Base-by-base conservation (phyloP, 2,113 vertebrate genomes). In the Hipposideros armiger region DNA sequence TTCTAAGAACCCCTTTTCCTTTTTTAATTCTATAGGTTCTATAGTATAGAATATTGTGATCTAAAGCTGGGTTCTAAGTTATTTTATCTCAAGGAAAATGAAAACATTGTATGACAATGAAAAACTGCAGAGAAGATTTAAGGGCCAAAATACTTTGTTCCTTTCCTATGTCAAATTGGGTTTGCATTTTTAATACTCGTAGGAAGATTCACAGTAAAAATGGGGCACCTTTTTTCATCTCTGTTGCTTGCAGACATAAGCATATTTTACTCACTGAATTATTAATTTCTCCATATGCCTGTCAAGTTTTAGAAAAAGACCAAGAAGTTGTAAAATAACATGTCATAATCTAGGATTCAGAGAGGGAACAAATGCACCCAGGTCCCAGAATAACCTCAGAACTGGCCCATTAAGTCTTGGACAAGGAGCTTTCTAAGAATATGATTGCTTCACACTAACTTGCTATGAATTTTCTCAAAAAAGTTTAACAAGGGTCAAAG, bases 341-440 rank as follows among this genome's bases (percentile, higher is more conserved):
- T 81, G 26, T 95, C 89, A 96, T 70, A 98, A 97, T 3, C 32
- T 88, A 58, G 77, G 81, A 96, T 97, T 98, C 86, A 89, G 85
- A 95, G 67, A 97, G 73, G 86, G 32, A 93, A 70, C 42, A 72
- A 87, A 85, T 15, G 24, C 36, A 97, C 64, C 60, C 56, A 91
- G 45, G 83, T 95, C 69, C 77, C 64, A 92, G 90, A 96, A 84
- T 50, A 94, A 94, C 42, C 77, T 90, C 7, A 82, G n/a, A 70
- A 74, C 30, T 94, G 95, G 97, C 52, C 91, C 60, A 93, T 30
- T 97, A 85, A 97, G 77, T 94, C 50, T 83, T 89, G 2, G 80
- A 83, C 45, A 72, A 97, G 94, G 56, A 66, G 17, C 66, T 90
- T 94, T 95, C 66, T 87, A 96, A 91, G 97, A 96, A 96, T 62